Conservation (phyloP, 2,797 vertebrate genomes). For the Hippoglossus hippoglossus region DNA sequence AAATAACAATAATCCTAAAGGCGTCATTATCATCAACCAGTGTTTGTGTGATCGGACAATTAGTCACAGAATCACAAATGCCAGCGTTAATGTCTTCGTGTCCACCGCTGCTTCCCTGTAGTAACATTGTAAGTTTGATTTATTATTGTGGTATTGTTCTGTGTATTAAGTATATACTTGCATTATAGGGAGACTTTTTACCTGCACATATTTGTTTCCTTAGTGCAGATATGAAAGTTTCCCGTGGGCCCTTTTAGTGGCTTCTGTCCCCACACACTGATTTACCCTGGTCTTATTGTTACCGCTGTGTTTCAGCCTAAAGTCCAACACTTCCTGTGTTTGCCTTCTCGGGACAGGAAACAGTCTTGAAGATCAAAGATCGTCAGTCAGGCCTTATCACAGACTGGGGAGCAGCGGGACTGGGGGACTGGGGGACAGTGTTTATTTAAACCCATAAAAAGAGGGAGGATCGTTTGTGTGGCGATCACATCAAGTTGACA, state of each 20-base stretch:
- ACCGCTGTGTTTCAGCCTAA: slow-evolving; percentile 18
- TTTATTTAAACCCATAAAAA: slow-evolving; percentile 39
- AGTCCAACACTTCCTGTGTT: slow-evolving; percentile 73
- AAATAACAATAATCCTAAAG: background rate
- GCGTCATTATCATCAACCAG: too few species aligned
- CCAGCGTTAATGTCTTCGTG: too few species aligned
- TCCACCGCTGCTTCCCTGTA: too few species aligned
- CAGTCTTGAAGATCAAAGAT: slow-evolving; percentile 65
- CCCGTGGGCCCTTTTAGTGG: slow-evolving; percentile 37
- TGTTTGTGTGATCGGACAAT: too few species aligned
- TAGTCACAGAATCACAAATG: too few species aligned
- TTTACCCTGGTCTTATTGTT: slow-evolving; percentile 64
- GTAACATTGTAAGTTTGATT: too few species aligned
- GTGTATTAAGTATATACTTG: too few species aligned
- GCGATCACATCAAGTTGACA: slow-evolving; percentile 1
- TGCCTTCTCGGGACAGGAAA: slow-evolving; percentile 65
- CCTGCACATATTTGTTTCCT: slow-evolving; percentile 4
- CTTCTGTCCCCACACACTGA: slow-evolving; percentile 39
- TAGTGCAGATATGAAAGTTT: slow-evolving; percentile 30
- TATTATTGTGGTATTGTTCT: too few species aligned
- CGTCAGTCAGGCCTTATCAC: slow-evolving; percentile 40
- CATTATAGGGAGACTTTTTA: too few species aligned
- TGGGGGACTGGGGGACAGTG: slow-evolving; percentile 17
- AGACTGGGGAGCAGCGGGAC: slow-evolving; percentile 5
- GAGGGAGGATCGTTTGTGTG: background rate